Evolutionary conservation across 1,140 invertebrate species (phyloP).

Genomic region (Microvelia longipes): DNA sequence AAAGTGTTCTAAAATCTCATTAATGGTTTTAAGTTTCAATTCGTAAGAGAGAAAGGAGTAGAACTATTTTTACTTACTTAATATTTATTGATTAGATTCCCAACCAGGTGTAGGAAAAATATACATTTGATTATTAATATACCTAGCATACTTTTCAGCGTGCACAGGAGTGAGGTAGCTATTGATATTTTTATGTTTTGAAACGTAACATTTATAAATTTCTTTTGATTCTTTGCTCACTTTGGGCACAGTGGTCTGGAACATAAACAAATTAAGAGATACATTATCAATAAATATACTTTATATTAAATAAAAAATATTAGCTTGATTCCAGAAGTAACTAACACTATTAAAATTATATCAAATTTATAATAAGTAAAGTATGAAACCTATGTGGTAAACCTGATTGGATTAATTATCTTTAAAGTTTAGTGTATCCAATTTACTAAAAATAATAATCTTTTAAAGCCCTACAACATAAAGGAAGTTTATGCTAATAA

Average conservation of each 20-base stretch:
- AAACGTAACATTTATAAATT: conserved; percentile 11
- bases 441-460: background rate
- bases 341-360: background rate
- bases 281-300: background rate
- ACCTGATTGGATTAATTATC: background rate
- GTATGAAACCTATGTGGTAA: background rate
- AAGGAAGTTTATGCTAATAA: too few species aligned
- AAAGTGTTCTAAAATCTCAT: too few species aligned
- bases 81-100: conserved; percentile 3
- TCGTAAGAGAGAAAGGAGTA: too few species aligned
- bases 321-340: background rate
- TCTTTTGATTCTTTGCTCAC: conserved; percentile 8
- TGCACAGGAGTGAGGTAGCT: conserved; percentile 7
- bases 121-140: conserved; percentile 12
- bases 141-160: conserved; percentile 13
- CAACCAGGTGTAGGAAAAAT: conserved; percentile 7
- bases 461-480: too few species aligned
- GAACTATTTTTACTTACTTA: too few species aligned
- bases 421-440: background rate
- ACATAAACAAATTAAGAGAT: background rate
- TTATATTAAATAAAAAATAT: background rate
- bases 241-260: conserved; percentile 7
- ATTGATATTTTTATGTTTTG: conserved; percentile 7
- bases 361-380: background rate
- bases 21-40: too few species aligned